These are phyloP conservation scores for Ichneumon xanthorius DNA, from an alignment of 2,888 invertebrate species.

Conservation along the genomic window DNA sequence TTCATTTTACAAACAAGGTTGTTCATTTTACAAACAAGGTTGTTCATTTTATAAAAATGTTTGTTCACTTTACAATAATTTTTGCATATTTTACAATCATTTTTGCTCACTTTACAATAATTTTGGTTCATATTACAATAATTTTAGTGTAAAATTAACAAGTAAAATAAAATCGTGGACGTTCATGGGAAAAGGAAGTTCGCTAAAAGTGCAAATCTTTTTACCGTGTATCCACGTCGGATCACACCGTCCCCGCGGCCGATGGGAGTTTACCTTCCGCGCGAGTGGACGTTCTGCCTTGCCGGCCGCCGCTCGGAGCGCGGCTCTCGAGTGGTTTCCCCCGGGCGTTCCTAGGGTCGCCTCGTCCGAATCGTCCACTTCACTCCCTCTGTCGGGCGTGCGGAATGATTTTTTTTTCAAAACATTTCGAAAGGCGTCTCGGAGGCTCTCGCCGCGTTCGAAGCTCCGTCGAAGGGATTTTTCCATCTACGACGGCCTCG, in stretches of 20 bases:
- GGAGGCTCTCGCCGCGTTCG: not conserved
- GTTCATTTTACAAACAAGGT: no score
- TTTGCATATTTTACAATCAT: no score
- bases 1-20: no score
- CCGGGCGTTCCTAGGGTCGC: not conserved
- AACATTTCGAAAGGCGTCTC: not conserved
- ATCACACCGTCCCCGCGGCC: not conserved
- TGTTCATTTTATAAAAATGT: no score
- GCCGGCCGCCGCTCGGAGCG: constrained; percentile 4
- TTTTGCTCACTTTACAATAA: no score
- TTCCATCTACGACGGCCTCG: constrained; percentile 28
- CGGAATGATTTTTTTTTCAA: not conserved
- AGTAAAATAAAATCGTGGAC: no score
- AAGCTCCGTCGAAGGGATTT: not conserved
- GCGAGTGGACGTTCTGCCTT: constrained; percentile 26
- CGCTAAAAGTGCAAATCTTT: no score
- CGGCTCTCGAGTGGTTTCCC: constrained; percentile 19
- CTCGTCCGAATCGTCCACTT: not conserved
- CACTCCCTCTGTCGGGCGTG: not conserved
- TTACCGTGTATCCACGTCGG: no score
- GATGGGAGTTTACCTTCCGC: not conserved
- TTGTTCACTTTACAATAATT: no score
- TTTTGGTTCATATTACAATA: no score
- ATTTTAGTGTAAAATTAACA: no score
- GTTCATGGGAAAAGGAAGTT: no score